These are phyloP conservation scores for Acanthornis magna DNA, from an alignment of 2,797 vertebrate species.

Conservation along the genomic window DNA sequence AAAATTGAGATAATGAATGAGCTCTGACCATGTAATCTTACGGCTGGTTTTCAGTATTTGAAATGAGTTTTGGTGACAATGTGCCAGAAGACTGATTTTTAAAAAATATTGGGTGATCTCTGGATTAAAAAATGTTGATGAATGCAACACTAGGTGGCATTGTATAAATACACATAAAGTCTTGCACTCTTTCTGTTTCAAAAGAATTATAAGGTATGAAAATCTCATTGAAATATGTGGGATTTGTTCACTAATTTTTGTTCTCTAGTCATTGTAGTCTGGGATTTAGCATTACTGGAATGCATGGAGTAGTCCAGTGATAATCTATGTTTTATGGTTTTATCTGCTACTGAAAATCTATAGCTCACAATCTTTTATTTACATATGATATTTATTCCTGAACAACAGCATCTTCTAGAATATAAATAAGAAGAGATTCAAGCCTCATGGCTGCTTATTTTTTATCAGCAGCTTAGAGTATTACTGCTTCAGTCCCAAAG, in stretches of 20 bases:
- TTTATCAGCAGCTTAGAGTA: background rate
- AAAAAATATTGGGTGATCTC: background rate
- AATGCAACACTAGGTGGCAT: conserved; percentile 60
- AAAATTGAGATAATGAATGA: background rate
- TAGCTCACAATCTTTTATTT: background rate
- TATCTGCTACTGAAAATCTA: background rate
- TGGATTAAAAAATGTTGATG: background rate
- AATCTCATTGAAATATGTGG: background rate
- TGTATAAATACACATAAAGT: conserved; percentile 33
- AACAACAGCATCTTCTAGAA: background rate
- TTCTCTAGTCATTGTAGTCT: background rate
- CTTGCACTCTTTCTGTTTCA: background rate
- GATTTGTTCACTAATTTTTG: background rate
- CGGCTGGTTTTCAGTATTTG: background rate
- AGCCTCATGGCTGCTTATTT: background rate
- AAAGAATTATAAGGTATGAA: background rate
- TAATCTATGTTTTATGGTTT: background rate
- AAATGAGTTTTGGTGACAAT: background rate
- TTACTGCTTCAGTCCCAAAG: background rate
- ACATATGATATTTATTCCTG: background rate
- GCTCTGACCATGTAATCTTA: background rate
- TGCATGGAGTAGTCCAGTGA: background rate
- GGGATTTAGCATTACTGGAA: background rate
- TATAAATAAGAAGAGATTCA: background rate
- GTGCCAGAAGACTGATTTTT: background rate